Evolutionary conservation across 2,888 invertebrate species (phyloP).

Genomic region (Himalopsyche tibetana): DNA sequence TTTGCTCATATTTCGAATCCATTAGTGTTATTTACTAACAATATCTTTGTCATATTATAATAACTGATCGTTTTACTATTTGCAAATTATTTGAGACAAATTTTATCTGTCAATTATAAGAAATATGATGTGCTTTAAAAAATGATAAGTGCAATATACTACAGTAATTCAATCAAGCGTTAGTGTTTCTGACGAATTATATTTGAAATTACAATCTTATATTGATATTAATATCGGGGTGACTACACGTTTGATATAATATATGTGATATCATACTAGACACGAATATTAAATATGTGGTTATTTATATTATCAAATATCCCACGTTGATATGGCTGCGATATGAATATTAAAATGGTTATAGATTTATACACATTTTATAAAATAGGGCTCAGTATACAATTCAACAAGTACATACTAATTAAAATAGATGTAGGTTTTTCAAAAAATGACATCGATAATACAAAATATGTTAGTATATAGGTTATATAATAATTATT

Average conservation of each 20-base stretch:
- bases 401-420: conserved; percentile 59
- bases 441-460: conserved; percentile 76
- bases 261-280: not conserved
- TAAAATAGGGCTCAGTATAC: conserved; percentile 62
- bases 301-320: conserved; percentile 41
- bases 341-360: conserved; percentile 57
- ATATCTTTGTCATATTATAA: no score
- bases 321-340: conserved; percentile 65
- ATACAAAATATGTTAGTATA: conserved; percentile 68
- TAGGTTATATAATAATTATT: conserved; percentile 67
- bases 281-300: conserved; percentile 30
- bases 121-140: not conserved
- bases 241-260: not conserved
- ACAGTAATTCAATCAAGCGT: not conserved
- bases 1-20: not conserved
- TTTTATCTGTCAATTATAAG: not conserved
- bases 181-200: not conserved
- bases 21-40: no score
- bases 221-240: conserved; percentile 6
- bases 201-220: conserved; percentile 1
- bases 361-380: conserved; percentile 54
- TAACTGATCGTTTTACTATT: no score
- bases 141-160: conserved; percentile 6
- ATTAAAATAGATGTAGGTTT: conserved; percentile 62
- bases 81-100: not conserved